Evolutionary conservation across 2,797 vertebrate genomes (phyloP), one percentile per base, ranked within the genome.

Genomic region (Borostomias antarcticus): DNA sequence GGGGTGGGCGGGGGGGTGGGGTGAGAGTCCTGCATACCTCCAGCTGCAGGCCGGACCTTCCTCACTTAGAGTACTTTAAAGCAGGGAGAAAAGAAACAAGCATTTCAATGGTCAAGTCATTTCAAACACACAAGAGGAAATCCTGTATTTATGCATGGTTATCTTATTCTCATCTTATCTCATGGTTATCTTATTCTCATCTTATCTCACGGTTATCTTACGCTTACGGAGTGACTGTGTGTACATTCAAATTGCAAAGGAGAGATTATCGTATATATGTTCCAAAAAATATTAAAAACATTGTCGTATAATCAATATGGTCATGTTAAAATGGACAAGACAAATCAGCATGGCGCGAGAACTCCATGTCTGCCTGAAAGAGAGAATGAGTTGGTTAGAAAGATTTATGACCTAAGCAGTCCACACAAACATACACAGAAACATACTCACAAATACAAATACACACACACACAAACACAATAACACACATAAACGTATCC

Each of bases 31-130:
- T 86, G 85, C 91, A 83, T 93, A 93, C 92, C 92, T 92, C 89
- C 89, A 88, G 78, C 88, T 88, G 88, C 77, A 73, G 85, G 79
- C 82, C 69, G 82, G 90, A 85, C 78, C 83, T 89, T 81, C 88
- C 76, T 93, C 92, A 93, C 87, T 93, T 93, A 87, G 91, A 91
- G 76, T 93, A 93, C 92, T 93, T 91, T 67, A 87, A 76, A 88
- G 81, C 68, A 81, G 85, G 86, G 78, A 90, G 87, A 89, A 85
- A 87, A 84, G 81, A 89, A 86, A 91, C 72, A 89, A 77, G 72
- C 32, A 87, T 64, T 88, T 88, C 52, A 92, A 80, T 86, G 70
- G 78, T 85, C 70, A 88, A 70, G 26, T 86, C 68, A 83, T 47
- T 73, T 53, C 58, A 77, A 73, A 17, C 30, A 83, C 72, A 52